Evolutionary conservation across 2,888 invertebrate genomes (phyloP), one percentile per base, ranked within the genome.

Genomic region (Myopa testacea): DNA sequence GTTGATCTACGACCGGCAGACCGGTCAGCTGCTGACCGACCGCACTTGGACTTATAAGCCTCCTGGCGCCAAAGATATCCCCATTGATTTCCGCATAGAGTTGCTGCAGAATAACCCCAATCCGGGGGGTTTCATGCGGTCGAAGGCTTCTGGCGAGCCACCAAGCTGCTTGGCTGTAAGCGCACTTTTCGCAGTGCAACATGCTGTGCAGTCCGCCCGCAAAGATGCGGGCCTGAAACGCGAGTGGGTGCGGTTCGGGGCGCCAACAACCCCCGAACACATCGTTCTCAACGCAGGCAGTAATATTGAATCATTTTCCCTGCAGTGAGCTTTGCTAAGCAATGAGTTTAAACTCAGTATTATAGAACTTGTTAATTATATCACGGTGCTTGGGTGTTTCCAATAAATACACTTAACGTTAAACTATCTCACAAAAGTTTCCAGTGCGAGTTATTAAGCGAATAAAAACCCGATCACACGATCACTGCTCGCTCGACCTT

Each of bases 1-100:
- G 81, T 84, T 94, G 38, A 87, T 93, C 1, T 93, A 92, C 81
- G 92, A 94, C 81, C 88, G 91, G 6, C 86, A 89, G 37, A 92
- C 91, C 50, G 95, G 95, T 0, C 89, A 91, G 82, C 86, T 95
- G 4, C 89, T 94, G 4, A 95, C 95, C 3, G 92, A 93, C 83
- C 91, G 94, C 62, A 95, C 95, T 3, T 96, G 95, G 95, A 93
- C 91, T 60, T 95, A 95, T 84, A 94, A 94, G 82, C 92, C 93
- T 2, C 94, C 94, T 0, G 93, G 94, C 0, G 91, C 92, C 0
- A 94, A 94, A 83, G 95, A 95, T 82, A 94, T 95, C 83, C 95
- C 95, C 0, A 91, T 92, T 16, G 94, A 95, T 86, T 93, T 95
- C 82, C 91, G 94, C 78, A 89, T 95, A 4, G 92, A 92, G 81